Conservation (phyloP, 1,140 invertebrate genomes). For the Ceratosolen solmsi region DNA sequence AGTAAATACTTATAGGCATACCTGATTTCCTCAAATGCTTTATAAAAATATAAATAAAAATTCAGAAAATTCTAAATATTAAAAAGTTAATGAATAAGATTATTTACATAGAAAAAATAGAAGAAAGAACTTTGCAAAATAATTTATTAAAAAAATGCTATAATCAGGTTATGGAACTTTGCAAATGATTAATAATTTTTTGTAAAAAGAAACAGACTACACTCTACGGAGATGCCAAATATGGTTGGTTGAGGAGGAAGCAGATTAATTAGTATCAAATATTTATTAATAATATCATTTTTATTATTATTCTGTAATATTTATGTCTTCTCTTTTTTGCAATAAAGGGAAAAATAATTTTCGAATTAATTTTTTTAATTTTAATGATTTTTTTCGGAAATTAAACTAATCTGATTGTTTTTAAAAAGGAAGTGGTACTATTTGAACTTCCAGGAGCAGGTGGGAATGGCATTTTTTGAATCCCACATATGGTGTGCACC, state of each 20-base stretch:
- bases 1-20: conserved; percentile 73
- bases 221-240: background rate
- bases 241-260: conserved; percentile 28
- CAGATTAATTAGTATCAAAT: conserved; percentile 21
- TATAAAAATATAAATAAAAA: conserved; percentile 73
- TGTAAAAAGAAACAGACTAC: conserved; percentile 14
- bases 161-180: no score
- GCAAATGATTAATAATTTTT: conserved; percentile 42
- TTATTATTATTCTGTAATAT: conserved; percentile 29
- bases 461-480: conserved; percentile 74
- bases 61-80: conserved; percentile 58
- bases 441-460: conserved; percentile 75
- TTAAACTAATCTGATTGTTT: conserved; percentile 70
- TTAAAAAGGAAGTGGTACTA: conserved; percentile 75
- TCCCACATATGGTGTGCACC: conserved; percentile 72
- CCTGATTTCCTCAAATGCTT: conserved; percentile 74
- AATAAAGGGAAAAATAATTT: conserved; percentile 34
- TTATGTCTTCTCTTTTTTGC: conserved; percentile 38
- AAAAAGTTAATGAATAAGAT: no score
- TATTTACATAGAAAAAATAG: conserved; percentile 23
- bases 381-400: conserved; percentile 55
- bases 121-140: conserved; percentile 44
- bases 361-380: no score
- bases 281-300: conserved; percentile 38
- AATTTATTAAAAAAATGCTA: no score